Percentiles rank a stretch among this genome's conserved stretches.
phyloP scores from a whole-genome alignment of 2,113 vertebrate genomes.

The Carollia perspicillata region DNA sequence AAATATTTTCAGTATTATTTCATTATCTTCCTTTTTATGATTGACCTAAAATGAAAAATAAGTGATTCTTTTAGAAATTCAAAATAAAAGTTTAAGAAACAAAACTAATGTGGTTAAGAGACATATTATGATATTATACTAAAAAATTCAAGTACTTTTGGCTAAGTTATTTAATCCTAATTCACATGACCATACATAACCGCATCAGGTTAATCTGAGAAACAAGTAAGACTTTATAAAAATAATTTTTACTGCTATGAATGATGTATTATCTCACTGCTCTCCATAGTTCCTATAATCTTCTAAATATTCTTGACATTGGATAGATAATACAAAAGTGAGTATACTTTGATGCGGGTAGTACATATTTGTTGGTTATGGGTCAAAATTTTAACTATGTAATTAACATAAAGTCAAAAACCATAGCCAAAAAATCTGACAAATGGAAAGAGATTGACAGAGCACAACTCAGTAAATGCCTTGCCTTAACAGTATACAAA shows the following conservation, averaged over 20 bases:
- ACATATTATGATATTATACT: neutral
- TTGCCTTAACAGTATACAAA: neutral
- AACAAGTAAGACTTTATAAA: neutral
- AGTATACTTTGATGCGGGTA: neutral
- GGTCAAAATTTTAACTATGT: neutral
- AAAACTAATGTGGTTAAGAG: neutral
- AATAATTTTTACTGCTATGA: neutral
- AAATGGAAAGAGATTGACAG: neutral
- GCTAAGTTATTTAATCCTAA: neutral
- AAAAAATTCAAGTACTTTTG: neutral
- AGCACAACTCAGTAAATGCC: neutral
- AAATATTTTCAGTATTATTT: conserved; percentile 4
- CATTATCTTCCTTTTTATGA: neutral
- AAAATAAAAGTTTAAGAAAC: conserved; percentile 35
- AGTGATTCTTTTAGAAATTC: neutral
- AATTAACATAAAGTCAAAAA: neutral
- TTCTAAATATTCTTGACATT: neutral
- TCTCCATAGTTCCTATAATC: neutral
- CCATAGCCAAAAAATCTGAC: neutral
- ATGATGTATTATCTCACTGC: neutral
- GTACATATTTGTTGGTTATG: neutral
- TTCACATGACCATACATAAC: neutral
- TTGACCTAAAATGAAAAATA: conserved; percentile 36
- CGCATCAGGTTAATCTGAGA: neutral
- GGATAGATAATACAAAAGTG: neutral